Percentiles rank a stretch among this genome's conserved stretches.
Conservation (phyloP, 2,797 vertebrate genomes). For the Sebastes itinus region DNA sequence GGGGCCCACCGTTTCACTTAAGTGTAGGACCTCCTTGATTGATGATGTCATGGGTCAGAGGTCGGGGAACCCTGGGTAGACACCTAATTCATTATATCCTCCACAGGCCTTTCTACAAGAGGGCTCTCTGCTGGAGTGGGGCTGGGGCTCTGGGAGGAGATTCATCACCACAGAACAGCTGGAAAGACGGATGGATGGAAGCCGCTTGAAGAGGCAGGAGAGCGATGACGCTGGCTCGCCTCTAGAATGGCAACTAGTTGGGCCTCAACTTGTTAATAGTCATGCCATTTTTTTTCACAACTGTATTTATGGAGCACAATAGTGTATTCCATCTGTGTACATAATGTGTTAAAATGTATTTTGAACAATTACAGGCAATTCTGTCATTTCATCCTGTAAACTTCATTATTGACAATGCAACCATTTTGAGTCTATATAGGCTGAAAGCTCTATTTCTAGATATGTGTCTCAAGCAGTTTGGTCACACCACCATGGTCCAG, state of each 20-base stretch:
- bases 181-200: slow-evolving; percentile 68
- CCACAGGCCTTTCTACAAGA: slow-evolving; percentile 87
- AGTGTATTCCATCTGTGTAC: neutral
- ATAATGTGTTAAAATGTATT: neutral
- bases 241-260: neutral
- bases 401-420: neutral
- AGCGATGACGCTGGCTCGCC: neutral
- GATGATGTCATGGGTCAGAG: slow-evolving; percentile 93
- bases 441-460: neutral
- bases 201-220: slow-evolving; percentile 28
- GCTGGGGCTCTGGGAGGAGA: slow-evolving; percentile 87
- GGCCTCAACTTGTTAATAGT: neutral
- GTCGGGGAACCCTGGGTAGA: slow-evolving; percentile 91
- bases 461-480: neutral
- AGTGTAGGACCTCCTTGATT: slow-evolving; percentile 91
- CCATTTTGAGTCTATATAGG: neutral
- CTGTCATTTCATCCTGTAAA: neutral
- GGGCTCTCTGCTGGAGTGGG: slow-evolving; percentile 88
- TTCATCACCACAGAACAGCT: slow-evolving; percentile 83
- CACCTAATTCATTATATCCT: slow-evolving; percentile 99
- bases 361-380: neutral
- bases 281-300: slow-evolving; percentile 4
- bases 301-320: neutral
- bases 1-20: slow-evolving; percentile 85
- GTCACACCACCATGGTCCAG: neutral